A percentile compares a stretch with the other conserved stretches of the same genome.
Conservation (phyloP, 2,797 vertebrate species). For the Paguma larvata region DNA sequence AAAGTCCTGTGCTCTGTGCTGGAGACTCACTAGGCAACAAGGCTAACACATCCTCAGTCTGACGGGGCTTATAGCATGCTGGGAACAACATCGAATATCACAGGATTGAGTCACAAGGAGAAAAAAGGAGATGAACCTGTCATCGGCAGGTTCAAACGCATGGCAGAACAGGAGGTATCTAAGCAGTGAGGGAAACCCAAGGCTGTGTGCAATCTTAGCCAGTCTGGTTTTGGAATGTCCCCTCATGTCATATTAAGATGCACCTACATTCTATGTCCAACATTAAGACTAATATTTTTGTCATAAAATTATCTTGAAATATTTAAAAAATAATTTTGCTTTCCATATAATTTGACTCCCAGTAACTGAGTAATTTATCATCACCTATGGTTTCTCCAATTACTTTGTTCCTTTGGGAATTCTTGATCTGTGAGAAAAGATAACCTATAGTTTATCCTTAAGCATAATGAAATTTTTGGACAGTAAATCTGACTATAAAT, state of each 20-base stretch:
- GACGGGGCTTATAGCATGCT: not conserved
- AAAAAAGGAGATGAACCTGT: not conserved
- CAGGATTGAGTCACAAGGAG: not conserved
- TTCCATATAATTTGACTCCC: constrained; percentile 30
- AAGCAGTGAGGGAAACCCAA: not conserved
- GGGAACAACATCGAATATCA: not conserved
- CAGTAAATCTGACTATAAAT: not conserved
- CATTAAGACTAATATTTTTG: not conserved
- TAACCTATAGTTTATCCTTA: constrained; percentile 28
- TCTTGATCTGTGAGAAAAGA: not conserved
- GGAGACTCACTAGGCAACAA: not conserved
- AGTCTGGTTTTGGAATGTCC: not conserved
- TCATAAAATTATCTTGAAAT: constrained; percentile 51
- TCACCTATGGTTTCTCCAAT: not conserved
- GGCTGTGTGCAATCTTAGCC: not conserved
- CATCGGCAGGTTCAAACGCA: not conserved
- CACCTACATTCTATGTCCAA: not conserved
- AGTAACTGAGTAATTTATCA: constrained; percentile 17
- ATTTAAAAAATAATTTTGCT: constrained; percentile 13
- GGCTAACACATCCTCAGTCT: not conserved
- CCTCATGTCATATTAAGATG: not conserved
- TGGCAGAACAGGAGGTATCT: not conserved
- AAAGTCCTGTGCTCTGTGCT: not conserved
- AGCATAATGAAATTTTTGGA: not conserved
- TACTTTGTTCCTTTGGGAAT: not conserved